These are phyloP conservation scores for Phocoena phocoena DNA, from an alignment of 2,113 vertebrate genomes.

Conservation along the genomic window DNA sequence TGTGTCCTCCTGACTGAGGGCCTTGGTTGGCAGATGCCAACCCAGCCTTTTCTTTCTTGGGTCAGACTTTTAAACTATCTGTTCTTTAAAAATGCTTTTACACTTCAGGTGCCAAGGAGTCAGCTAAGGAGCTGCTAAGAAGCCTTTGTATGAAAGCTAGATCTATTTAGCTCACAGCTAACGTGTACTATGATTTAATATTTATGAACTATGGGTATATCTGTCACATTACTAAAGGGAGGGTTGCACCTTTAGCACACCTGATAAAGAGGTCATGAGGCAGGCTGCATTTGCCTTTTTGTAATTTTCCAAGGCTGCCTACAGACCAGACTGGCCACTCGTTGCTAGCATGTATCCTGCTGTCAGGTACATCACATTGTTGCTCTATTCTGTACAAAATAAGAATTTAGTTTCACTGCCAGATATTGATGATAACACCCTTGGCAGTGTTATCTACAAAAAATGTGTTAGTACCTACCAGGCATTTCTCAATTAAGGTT, in stretches of 20 bases:
- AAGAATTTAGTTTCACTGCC: neutral
- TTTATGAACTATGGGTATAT: slow-evolving; percentile 19
- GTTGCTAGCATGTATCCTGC: neutral
- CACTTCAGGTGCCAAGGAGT: neutral
- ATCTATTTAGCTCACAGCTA: neutral
- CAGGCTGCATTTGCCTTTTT: neutral
- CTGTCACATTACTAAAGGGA: neutral
- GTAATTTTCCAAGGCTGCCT: neutral
- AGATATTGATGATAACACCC: neutral
- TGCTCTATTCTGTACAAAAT: neutral
- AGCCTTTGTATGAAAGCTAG: neutral
- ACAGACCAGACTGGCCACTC: neutral
- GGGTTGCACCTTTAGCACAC: neutral
- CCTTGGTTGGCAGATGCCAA: neutral
- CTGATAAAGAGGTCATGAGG: neutral
- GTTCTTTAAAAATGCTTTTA: slow-evolving; percentile 20
- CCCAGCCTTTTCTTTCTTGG: neutral
- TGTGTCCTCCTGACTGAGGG: neutral
- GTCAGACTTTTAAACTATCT: neutral
- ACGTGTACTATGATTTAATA: neutral
- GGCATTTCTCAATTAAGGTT: neutral
- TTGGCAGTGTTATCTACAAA: neutral
- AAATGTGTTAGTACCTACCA: neutral
- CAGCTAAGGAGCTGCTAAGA: neutral
- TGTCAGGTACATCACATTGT: neutral